Percentiles rank a stretch among this genome's conserved stretches.
Conservation (phyloP, 2,797 vertebrate genomes). For the Menidia menidia region DNA sequence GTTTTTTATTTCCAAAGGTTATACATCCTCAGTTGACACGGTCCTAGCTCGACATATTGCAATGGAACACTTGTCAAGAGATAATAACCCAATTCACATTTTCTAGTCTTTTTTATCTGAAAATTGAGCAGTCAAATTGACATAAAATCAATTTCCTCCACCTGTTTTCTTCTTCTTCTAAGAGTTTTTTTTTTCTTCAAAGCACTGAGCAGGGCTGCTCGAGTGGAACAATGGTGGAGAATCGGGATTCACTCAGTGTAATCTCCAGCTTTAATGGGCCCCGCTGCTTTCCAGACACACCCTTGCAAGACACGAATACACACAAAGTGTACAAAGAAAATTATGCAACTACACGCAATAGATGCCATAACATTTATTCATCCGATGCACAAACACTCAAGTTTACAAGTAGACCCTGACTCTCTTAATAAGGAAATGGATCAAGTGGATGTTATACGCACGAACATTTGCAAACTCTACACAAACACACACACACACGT, state of each 20-base stretch:
- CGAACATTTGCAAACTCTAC: constrained; percentile 35
- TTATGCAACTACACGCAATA: not conserved
- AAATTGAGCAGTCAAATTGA: constrained; percentile 44
- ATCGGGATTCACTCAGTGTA: constrained; percentile 77
- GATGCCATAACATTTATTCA: constrained; percentile 43
- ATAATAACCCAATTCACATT: constrained; percentile 25
- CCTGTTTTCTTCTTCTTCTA: constrained; percentile 35
- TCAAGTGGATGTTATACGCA: constrained; percentile 22
- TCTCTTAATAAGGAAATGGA: constrained; percentile 28
- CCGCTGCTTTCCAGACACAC: constrained; percentile 64
- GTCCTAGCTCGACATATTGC: not conserved
- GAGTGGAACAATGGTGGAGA: constrained; percentile 55
- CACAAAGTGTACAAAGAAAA: constrained; percentile 13
- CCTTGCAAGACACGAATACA: constrained; percentile 36
- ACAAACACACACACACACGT: not conserved
- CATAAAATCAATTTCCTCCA: constrained; percentile 64
- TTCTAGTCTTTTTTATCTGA: constrained; percentile 17
- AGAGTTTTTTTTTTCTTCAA: constrained; percentile 4
- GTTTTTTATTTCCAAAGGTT: too few relatives aligned
- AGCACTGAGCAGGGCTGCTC: constrained; percentile 45
- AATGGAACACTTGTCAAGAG: constrained; percentile 1
- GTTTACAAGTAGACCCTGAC: constrained; percentile 24
- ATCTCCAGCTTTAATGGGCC: constrained; percentile 70
- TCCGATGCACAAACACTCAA: constrained; percentile 18
- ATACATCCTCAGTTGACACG: too few relatives aligned